Percentiles rank a stretch among this genome's conserved stretches.
phyloP scores from a whole-genome alignment of 30 jellyfish, hydroid and myxozoan genomes.

The Cassiopea andromeda region DNA sequence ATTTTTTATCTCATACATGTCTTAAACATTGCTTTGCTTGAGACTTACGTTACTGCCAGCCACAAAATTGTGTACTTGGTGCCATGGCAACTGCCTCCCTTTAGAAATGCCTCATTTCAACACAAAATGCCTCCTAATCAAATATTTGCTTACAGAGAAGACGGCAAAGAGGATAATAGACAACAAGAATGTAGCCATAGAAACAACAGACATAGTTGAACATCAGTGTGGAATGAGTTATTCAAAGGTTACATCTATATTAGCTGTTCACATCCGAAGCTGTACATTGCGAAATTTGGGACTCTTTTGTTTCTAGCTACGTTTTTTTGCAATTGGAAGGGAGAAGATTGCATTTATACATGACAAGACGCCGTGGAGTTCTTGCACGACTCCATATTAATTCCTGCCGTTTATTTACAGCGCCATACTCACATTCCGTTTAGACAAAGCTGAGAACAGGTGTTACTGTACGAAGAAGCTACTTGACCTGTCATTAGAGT shows the following conservation, averaged over 20 bases:
- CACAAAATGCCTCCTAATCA: too few species aligned
- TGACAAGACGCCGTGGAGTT: too few species aligned
- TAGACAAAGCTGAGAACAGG: background rate
- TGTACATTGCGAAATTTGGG: background rate
- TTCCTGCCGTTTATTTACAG: background rate
- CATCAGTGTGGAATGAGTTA: constrained; percentile 4
- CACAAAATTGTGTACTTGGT: too few species aligned
- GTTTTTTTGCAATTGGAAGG: background rate
- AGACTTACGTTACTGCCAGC: too few species aligned
- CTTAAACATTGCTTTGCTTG: too few species aligned
- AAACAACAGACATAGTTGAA: constrained; percentile 16
- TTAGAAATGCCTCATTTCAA: too few species aligned
- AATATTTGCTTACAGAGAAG: background rate
- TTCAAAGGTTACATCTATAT: background rate
- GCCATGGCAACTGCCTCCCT: constrained; percentile 7
- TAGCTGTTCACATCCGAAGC: background rate
- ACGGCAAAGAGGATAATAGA: background rate
- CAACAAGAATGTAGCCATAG: constrained; percentile 20
- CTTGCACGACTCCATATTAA: background rate
- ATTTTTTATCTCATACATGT: too few species aligned
- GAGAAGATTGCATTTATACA: background rate
- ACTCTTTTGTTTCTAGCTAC: background rate
- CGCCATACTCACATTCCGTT: background rate
- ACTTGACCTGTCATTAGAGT: background rate
- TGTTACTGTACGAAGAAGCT: background rate